Evolutionary conservation across 2,797 vertebrate genomes (phyloP).

Genomic region (Phylloscopus collybita): DNA sequence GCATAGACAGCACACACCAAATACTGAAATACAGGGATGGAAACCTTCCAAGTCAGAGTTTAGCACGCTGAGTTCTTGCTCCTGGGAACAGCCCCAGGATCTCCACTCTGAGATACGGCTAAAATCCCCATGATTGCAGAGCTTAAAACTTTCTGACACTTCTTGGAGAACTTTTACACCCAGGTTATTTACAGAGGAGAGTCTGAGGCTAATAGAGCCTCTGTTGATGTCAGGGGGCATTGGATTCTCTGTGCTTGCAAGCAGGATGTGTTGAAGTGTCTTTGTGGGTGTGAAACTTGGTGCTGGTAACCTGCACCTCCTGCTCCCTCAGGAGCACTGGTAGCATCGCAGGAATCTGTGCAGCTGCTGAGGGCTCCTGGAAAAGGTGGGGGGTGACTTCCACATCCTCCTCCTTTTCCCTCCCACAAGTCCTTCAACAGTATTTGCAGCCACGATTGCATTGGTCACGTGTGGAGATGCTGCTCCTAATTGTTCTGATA

Average conservation of each 20-base stretch:
- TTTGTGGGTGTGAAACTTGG: neutral
- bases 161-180: neutral
- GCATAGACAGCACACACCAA: neutral
- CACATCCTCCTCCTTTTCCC: neutral
- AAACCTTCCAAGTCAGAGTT: neutral
- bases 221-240: neutral
- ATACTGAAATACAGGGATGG: neutral
- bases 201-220: neutral
- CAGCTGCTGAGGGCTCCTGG: neutral
- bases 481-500: neutral
- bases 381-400: neutral
- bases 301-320: neutral
- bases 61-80: neutral
- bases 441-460: neutral
- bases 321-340: neutral
- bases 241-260: neutral
- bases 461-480: neutral
- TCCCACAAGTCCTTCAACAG: neutral
- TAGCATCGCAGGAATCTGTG: neutral
- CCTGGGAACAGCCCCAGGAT: neutral
- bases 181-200: neutral
- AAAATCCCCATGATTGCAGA: neutral
- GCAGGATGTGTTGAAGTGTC: neutral
- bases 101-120: neutral
- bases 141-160: neutral